Conservation (phyloP, 2,113 vertebrate species). For the Zapornia atra region DNA sequence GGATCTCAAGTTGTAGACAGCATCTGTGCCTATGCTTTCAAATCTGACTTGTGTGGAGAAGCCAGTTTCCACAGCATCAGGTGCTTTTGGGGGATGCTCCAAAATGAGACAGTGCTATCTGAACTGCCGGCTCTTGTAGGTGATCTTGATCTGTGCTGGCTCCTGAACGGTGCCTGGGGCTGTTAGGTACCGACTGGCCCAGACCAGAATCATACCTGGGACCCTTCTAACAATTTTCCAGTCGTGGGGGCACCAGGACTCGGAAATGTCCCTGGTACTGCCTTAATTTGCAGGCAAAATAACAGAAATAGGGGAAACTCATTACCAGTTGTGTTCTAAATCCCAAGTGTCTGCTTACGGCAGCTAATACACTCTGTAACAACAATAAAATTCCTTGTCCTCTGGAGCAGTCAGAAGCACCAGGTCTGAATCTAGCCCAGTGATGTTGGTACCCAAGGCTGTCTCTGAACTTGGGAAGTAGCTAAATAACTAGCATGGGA, state of each 20-base stretch:
- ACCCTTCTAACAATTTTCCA: background rate
- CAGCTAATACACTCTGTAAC: background rate
- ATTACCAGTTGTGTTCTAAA: background rate
- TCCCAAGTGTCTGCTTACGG: background rate
- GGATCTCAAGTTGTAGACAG: fast-evolving
- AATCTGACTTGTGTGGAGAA: background rate
- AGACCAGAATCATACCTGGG: background rate
- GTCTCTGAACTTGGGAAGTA: background rate
- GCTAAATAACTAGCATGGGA: background rate
- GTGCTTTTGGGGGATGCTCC: background rate
- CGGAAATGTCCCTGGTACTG: background rate
- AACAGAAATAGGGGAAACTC: background rate
- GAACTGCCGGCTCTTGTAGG: background rate
- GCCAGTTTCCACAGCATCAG: background rate
- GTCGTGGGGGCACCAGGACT: background rate
- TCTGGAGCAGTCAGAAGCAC: background rate
- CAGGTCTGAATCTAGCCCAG: background rate
- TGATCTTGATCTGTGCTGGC: background rate
- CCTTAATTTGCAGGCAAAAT: background rate
- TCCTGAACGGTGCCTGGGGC: fast-evolving
- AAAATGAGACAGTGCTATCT: background rate
- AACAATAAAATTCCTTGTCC: background rate
- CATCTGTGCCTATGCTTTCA: too few species aligned
- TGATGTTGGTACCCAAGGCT: background rate
- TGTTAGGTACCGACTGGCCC: fast-evolving